phyloP scores from a whole-genome alignment of 2,797 vertebrate genomes.

The Argyrosomus regius region DNA sequence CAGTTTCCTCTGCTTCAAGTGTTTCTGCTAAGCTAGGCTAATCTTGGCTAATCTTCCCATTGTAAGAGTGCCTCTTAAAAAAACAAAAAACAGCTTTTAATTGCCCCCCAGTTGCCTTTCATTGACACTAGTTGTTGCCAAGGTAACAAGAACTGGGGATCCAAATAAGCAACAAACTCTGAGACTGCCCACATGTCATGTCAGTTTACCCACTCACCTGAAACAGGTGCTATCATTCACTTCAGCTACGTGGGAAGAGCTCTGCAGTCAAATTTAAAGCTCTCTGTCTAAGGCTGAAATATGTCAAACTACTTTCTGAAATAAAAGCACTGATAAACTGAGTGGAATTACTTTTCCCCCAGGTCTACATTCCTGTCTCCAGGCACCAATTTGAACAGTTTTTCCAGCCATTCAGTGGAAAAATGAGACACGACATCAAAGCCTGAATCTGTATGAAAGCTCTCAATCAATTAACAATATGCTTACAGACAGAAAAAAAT shows the following conservation, averaged over 20 bases:
- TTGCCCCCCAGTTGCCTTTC: background rate
- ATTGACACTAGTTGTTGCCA: slow-evolving; percentile 5
- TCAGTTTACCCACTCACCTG: background rate
- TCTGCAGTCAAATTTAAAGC: background rate
- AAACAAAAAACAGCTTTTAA: background rate
- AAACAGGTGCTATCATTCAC: slow-evolving; percentile 12
- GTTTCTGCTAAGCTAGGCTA: background rate
- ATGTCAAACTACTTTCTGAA: slow-evolving; percentile 8
- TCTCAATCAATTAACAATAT: slow-evolving; percentile 64
- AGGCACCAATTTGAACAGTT: slow-evolving; percentile 30
- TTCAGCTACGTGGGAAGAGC: background rate
- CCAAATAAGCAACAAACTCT: background rate
- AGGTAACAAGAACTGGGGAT: background rate
- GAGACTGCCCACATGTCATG: background rate
- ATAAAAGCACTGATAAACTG: slow-evolving; percentile 25
- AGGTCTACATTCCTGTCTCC: slow-evolving; percentile 32
- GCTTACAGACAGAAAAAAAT: slow-evolving; percentile 50
- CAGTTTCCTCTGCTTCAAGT: background rate
- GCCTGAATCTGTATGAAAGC: slow-evolving; percentile 40
- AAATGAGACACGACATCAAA: slow-evolving; percentile 44
- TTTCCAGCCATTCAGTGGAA: slow-evolving; percentile 46
- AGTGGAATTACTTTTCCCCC: slow-evolving; percentile 5
- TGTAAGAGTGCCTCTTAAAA: too few relatives aligned
- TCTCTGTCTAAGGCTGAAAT: background rate
- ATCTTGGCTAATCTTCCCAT: background rate